A percentile compares a stretch with the other conserved stretches of the same genome.
Conservation (phyloP, 2,113 vertebrate species). For the Passerina amoena region DNA sequence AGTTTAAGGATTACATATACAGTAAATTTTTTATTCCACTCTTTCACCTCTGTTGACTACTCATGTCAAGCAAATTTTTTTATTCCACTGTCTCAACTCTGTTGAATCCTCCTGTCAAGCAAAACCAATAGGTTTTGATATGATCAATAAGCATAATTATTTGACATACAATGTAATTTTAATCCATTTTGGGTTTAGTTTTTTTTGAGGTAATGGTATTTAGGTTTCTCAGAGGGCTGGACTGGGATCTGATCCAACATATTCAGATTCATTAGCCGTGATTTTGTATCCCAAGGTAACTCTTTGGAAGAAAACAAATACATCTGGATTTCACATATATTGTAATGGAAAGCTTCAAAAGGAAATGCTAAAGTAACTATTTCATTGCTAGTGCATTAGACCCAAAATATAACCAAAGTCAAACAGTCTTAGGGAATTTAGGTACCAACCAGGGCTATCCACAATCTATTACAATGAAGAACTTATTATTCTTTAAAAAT, state of each 20-base stretch:
- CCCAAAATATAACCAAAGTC: not conserved
- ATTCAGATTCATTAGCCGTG: constrained; percentile 41
- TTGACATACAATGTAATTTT: not conserved
- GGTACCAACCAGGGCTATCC: not conserved
- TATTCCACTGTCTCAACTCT: not conserved
- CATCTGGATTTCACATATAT: constrained; percentile 65
- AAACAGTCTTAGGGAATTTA: not conserved
- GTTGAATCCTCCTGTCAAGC: not conserved
- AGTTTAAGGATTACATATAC: not conserved
- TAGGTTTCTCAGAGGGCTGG: constrained; percentile 16
- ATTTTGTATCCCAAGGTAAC: constrained; percentile 65
- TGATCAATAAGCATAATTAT: not conserved
- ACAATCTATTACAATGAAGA: not conserved
- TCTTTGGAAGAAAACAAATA: constrained; percentile 61
- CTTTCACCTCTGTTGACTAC: not conserved
- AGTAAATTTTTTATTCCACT: not conserved
- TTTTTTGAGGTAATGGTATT: constrained; percentile 53
- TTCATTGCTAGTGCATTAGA: not conserved
- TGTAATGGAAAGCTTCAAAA: constrained; percentile 44
- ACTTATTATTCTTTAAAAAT: not conserved
- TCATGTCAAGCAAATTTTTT: not conserved
- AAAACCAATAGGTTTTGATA: not conserved
- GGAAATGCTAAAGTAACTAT: constrained; percentile 55
- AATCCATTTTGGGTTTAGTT: not conserved
- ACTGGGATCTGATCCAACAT: constrained; percentile 44